Evolutionary conservation across 2,113 vertebrate species (phyloP).

Genomic region (Acrocephalus kingi): DNA sequence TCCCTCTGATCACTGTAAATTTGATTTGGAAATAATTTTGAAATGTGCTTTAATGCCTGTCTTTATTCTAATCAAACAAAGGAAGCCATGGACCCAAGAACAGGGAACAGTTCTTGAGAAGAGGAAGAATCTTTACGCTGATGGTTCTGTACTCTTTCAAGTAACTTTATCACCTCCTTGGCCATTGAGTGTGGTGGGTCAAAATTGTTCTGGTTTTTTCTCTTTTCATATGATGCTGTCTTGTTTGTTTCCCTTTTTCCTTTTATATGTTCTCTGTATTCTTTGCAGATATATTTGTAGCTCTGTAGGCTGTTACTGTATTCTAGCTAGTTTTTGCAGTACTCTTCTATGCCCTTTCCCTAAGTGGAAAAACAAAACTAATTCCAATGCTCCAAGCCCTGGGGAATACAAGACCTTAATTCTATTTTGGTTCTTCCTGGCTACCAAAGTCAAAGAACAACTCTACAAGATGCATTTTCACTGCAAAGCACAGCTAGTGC

Average conservation of each 20-base stretch:
- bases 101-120: neutral
- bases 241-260: neutral
- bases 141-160: neutral
- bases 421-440: neutral
- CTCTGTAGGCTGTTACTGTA: neutral
- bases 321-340: neutral
- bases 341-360: neutral
- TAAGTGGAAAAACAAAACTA: neutral
- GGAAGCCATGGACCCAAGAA: neutral
- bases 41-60: neutral
- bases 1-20: neutral
- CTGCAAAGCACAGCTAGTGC: neutral
- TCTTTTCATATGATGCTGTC: neutral
- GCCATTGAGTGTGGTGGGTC: fast-evolving
- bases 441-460: too few relatives aligned
- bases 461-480: neutral
- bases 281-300: neutral
- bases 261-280: neutral
- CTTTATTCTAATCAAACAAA: neutral
- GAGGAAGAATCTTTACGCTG: neutral
- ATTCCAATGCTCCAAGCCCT: neutral
- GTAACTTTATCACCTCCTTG: neutral
- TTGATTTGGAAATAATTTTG: neutral
- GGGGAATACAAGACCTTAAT: too few relatives aligned
- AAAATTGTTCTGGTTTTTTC: neutral